These are phyloP conservation scores for Hyla sarda DNA, from an alignment of 2,113 vertebrate genomes.

Conservation along the genomic window DNA sequence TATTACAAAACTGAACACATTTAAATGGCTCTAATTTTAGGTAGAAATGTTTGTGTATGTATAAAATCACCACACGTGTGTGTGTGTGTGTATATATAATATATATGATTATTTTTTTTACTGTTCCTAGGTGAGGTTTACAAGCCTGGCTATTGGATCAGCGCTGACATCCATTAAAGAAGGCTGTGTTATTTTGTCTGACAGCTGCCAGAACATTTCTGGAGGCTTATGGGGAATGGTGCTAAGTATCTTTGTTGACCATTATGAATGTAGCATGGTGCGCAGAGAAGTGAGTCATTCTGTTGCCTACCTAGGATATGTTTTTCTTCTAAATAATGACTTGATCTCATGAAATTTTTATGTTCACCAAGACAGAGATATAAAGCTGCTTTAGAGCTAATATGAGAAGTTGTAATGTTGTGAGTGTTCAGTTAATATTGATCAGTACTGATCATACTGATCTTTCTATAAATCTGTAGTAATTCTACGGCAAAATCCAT, in stretches of 20 bases:
- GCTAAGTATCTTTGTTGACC: slow-evolving; percentile 93
- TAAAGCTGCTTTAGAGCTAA: not conserved
- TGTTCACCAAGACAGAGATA: not conserved
- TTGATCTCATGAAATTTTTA: not conserved
- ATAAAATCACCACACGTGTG: not conserved
- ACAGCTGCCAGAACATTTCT: slow-evolving; percentile 96
- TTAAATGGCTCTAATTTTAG: too few species aligned
- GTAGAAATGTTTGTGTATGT: too few species aligned
- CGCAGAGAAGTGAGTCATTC: slow-evolving; percentile 86
- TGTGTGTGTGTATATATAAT: not conserved
- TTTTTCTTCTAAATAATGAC: not conserved
- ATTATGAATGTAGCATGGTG: slow-evolving; percentile 91
- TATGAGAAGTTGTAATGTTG: not conserved
- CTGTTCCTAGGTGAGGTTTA: slow-evolving; percentile 86
- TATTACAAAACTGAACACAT: too few species aligned
- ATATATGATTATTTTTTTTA: not conserved
- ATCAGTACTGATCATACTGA: too few species aligned
- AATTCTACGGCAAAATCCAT: not conserved
- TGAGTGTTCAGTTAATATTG: not conserved
- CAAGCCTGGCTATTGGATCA: slow-evolving; percentile 88
- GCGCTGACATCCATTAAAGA: slow-evolving; percentile 84
- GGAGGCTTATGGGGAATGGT: slow-evolving; percentile 95
- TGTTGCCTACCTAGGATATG: not conserved
- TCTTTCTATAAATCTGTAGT: too few species aligned
- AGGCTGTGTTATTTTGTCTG: slow-evolving; percentile 86